Evolutionary conservation across 2,113 vertebrate genomes (phyloP).

Genomic region (Crotalus helleri): DNA sequence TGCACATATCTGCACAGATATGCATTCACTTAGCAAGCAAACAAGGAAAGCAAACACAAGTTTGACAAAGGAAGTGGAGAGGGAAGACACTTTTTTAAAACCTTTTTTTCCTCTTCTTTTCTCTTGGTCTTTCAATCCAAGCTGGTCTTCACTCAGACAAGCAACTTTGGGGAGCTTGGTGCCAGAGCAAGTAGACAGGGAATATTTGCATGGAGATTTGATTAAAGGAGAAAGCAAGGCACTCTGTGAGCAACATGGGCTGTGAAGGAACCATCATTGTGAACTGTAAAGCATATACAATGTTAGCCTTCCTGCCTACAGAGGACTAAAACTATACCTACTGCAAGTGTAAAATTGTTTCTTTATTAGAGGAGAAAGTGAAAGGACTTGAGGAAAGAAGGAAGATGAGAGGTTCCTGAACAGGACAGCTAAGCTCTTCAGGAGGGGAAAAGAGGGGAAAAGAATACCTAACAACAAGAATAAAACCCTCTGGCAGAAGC

Average conservation of each 20-base stretch:
- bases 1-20: neutral
- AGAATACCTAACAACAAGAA: neutral
- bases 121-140: neutral
- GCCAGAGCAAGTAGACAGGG: neutral
- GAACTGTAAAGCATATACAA: neutral
- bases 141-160: neutral
- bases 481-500: neutral
- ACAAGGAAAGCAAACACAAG: neutral
- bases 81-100: neutral
- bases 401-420: neutral
- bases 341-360: neutral
- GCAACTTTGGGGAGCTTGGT: neutral
- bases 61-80: neutral
- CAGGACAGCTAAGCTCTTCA: neutral
- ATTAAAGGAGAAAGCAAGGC: neutral
- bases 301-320: neutral
- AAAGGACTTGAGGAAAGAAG: neutral
- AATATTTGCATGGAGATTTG: neutral
- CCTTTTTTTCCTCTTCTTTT: neutral
- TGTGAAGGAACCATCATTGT: neutral
- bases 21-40: neutral
- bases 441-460: neutral
- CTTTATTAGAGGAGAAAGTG: neutral
- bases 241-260: neutral
- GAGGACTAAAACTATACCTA: neutral